phyloP scores from a whole-genome alignment of 92 coral and sea anemone genomes.

The Porites evermanni region DNA sequence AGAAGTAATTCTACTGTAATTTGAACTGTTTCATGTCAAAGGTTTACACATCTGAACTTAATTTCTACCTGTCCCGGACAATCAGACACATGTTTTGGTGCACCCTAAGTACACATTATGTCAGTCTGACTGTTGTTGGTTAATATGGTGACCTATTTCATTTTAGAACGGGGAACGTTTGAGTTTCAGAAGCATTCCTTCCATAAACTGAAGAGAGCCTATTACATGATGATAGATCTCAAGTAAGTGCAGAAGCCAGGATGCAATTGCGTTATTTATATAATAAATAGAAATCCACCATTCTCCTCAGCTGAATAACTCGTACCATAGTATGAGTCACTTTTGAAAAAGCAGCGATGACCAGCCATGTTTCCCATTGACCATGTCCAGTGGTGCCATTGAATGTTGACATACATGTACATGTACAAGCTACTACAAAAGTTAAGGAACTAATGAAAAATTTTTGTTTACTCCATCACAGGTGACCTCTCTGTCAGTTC shows the following conservation, averaged over 20 bases:
- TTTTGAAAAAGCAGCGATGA: no score
- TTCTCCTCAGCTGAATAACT: not conserved
- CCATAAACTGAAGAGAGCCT: conserved; percentile 68
- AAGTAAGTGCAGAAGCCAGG: conserved; percentile 56
- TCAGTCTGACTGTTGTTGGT: not conserved
- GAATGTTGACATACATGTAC: no score
- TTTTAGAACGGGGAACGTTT: conserved; percentile 65
- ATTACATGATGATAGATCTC: conserved; percentile 83
- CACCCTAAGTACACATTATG: not conserved
- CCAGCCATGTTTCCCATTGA: no score
- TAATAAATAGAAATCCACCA: not conserved
- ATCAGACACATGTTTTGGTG: no score
- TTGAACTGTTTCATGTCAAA: no score
- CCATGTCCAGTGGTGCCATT: no score
- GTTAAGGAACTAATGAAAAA: not conserved
- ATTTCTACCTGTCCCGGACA: no score
- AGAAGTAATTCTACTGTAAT: no score
- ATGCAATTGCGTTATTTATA: not conserved
- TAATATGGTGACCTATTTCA: not conserved
- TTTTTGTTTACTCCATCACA: conserved; percentile 23
- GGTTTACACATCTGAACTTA: no score
- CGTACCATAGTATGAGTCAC: not conserved
- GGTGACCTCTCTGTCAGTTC: conserved; percentile 93
- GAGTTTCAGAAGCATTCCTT: conserved; percentile 74
- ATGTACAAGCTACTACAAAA: no score